These are phyloP conservation scores for Teinopalpus imperialis DNA, from an alignment of 2,888 invertebrate species.

Conservation along the genomic window DNA sequence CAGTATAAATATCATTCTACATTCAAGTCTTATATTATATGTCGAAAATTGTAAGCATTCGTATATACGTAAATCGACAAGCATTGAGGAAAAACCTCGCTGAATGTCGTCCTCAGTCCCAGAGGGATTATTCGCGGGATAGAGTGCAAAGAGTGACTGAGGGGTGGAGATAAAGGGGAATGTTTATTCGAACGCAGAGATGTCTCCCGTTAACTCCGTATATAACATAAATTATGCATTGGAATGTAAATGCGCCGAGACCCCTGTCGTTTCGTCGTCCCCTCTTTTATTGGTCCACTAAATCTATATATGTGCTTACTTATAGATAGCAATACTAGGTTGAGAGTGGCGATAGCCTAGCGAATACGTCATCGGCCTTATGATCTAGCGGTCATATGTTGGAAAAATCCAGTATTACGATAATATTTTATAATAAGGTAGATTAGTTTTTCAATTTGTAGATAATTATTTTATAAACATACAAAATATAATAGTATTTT, in stretches of 20 bases:
- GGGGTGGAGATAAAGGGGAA: constrained; percentile 66
- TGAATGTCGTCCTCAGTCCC: constrained; percentile 47
- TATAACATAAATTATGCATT: constrained; percentile 75
- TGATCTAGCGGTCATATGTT: no score
- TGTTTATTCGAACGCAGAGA: constrained; percentile 54
- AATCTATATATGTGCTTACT: constrained; percentile 3
- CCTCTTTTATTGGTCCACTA: constrained; percentile 34
- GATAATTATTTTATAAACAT: no score
- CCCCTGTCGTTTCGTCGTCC: constrained; percentile 32
- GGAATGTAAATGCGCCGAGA: constrained; percentile 68
- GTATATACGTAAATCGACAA: constrained; percentile 33
- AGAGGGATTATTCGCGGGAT: constrained; percentile 67
- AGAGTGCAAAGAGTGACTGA: constrained; percentile 66
- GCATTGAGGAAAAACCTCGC: constrained; percentile 36
- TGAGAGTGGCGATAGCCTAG: no score
- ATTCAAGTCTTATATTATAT: no score
- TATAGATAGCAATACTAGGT: no score
- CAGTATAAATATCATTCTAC: no score
- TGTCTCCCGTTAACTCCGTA: constrained; percentile 41
- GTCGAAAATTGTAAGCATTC: neutral
- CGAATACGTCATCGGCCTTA: no score
- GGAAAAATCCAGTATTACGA: no score
- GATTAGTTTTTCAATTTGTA: no score
- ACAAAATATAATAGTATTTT: no score
- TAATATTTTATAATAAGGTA: no score